Evolutionary conservation across 2,888 invertebrate species (phyloP).

Genomic region (Acronicta aceris): DNA sequence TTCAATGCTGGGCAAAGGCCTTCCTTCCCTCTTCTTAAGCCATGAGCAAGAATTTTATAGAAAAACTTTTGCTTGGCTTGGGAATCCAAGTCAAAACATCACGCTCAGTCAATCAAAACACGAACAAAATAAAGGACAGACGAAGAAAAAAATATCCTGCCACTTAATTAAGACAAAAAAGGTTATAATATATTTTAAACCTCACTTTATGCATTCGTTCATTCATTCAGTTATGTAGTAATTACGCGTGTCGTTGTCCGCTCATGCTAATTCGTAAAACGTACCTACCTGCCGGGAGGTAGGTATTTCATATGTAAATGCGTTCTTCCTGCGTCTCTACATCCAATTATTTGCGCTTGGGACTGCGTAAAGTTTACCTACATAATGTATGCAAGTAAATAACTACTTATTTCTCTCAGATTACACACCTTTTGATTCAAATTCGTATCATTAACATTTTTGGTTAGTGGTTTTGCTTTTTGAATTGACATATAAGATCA

Average conservation of each 20-base stretch:
- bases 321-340: slow-evolving; percentile 44
- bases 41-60: too few relatives aligned
- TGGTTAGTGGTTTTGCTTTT: too few relatives aligned
- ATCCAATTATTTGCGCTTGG: slow-evolving; percentile 63
- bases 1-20: too few relatives aligned
- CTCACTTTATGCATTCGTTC: slow-evolving; percentile 1
- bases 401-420: slow-evolving; percentile 11
- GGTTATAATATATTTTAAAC: not conserved
- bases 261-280: slow-evolving; percentile 62
- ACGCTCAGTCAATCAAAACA: too few relatives aligned
- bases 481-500: too few relatives aligned
- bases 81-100: too few relatives aligned
- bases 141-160: too few relatives aligned
- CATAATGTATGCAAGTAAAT: slow-evolving; percentile 3
- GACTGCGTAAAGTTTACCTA: slow-evolving; percentile 51
- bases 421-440: not conserved
- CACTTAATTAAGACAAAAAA: not conserved
- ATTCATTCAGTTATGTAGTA: slow-evolving; percentile 25
- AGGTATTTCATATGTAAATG: slow-evolving; percentile 67
- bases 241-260: slow-evolving; percentile 52
- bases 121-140: not conserved
- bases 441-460: too few relatives aligned
- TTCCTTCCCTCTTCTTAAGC: too few relatives aligned
- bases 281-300: slow-evolving; percentile 49
- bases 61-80: too few relatives aligned